Evolutionary conservation across 1,140 invertebrate species (phyloP).

Genomic region (Aricia agestis): DNA sequence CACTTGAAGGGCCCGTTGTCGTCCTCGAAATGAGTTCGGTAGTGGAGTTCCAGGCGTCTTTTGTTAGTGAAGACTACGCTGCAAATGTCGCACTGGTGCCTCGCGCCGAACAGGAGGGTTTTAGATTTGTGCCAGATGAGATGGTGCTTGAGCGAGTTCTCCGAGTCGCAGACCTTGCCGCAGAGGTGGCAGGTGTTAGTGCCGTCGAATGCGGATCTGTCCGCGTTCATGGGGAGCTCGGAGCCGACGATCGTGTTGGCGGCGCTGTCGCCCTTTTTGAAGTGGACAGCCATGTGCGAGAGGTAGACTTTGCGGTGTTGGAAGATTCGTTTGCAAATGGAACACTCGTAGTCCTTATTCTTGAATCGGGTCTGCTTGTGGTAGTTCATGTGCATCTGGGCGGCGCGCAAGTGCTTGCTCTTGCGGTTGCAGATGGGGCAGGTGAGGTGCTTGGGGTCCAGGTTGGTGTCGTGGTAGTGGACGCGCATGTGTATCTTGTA

Average conservation of each 20-base stretch:
- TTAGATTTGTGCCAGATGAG: slow-evolving; percentile 66
- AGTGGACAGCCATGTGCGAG: slow-evolving; percentile 66
- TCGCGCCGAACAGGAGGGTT: slow-evolving; percentile 48
- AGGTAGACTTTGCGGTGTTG: slow-evolving; percentile 61
- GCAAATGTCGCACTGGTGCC: slow-evolving; percentile 63
- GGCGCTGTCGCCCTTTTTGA: slow-evolving; percentile 56
- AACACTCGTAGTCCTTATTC: slow-evolving; percentile 66
- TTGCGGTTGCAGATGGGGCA: slow-evolving; percentile 62
- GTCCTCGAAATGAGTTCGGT: slow-evolving; percentile 60
- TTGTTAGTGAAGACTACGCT: slow-evolving; percentile 66
- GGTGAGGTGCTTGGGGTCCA: slow-evolving; percentile 59
- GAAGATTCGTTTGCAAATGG: slow-evolving; percentile 67
- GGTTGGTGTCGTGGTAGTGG: slow-evolving; percentile 61
- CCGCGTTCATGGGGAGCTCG: slow-evolving; percentile 33
- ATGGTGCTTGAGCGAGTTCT: slow-evolving; percentile 63
- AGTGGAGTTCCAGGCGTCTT: slow-evolving; percentile 53
- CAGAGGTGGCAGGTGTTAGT: slow-evolving; percentile 60
- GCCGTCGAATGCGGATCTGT: slow-evolving; percentile 43
- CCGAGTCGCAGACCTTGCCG: slow-evolving; percentile 63
- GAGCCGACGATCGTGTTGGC: slow-evolving; percentile 54
- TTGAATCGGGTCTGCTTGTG: slow-evolving; percentile 69
- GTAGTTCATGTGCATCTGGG: slow-evolving; percentile 68
- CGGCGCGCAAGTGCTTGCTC: slow-evolving; percentile 68
- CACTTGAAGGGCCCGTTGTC: slow-evolving; percentile 65
- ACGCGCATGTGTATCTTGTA: slow-evolving; percentile 68